Conservation (phyloP, 2,797 vertebrate species). For the Channallabes apus region DNA sequence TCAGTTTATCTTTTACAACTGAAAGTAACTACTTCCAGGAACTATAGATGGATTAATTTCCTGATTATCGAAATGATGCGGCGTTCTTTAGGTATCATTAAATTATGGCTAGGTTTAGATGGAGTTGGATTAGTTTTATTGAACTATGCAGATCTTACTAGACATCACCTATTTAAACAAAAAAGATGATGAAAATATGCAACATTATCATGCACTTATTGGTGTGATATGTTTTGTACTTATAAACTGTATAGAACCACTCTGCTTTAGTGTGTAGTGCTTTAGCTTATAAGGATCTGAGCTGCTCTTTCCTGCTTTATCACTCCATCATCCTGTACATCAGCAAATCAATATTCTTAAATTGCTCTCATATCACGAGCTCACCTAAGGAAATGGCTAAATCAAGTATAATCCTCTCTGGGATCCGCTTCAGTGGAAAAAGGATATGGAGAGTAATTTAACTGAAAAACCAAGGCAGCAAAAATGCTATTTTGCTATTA, state of each 20-base stretch:
- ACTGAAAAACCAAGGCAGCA: not conserved
- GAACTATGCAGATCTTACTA: not conserved
- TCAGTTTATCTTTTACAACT: not conserved
- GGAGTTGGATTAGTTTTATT: not conserved
- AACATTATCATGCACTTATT: not conserved
- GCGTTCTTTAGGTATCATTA: not conserved
- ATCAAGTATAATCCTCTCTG: constrained; percentile 19
- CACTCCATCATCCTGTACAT: not conserved
- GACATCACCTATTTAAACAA: not conserved
- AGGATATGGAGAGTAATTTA: not conserved
- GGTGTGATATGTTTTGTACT: not conserved
- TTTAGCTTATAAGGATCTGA: not conserved
- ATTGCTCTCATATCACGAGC: constrained; percentile 15
- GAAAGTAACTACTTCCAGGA: not conserved
- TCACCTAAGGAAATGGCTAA: not conserved
- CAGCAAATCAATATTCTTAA: constrained; percentile 9
- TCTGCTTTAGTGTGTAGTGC: not conserved
- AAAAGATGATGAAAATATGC: not conserved
- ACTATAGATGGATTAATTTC: not conserved
- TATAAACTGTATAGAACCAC: not conserved
- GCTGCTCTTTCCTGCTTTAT: not conserved
- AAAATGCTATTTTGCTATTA: not conserved
- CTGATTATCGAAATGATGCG: not conserved
- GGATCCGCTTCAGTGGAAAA: not conserved
- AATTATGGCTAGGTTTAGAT: not conserved